Conservation (phyloP, 2,797 vertebrate species). For the Lemur catta region DNA sequence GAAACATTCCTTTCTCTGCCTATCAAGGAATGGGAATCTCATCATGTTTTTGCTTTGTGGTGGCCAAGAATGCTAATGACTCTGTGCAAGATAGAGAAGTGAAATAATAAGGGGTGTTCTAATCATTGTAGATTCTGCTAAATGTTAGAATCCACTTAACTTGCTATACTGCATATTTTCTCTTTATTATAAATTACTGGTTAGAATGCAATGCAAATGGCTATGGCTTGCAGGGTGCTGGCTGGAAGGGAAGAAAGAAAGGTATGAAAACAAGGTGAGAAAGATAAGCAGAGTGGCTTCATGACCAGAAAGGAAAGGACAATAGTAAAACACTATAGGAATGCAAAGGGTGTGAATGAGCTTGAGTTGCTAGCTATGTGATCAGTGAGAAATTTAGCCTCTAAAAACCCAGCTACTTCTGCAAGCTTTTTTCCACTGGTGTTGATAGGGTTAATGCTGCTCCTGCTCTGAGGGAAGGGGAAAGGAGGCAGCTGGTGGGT, state of each 20-base stretch:
- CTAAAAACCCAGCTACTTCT: background rate
- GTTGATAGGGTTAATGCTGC: slow-evolving; percentile 74
- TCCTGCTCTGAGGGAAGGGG: slow-evolving; percentile 62
- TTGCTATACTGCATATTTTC: background rate
- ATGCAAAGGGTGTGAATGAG: background rate
- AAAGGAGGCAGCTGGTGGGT: slow-evolving; percentile 82
- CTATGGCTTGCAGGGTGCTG: background rate
- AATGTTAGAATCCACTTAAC: background rate
- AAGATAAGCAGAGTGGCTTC: background rate
- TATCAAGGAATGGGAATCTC: background rate
- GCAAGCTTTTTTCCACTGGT: background rate
- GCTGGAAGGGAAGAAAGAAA: background rate
- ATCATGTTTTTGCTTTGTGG: background rate
- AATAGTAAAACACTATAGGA: background rate
- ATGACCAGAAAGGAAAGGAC: background rate
- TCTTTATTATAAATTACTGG: background rate
- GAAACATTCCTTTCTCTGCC: background rate
- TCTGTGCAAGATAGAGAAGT: background rate
- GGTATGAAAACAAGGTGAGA: background rate
- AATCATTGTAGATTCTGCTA: background rate
- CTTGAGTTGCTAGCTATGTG: background rate
- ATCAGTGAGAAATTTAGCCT: background rate
- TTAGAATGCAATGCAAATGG: background rate
- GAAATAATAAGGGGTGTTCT: slow-evolving; percentile 7
- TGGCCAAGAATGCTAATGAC: background rate